These are phyloP conservation scores for Callochromis pleurospilus DNA, from an alignment of 2,113 vertebrate genomes.

Conservation along the genomic window DNA sequence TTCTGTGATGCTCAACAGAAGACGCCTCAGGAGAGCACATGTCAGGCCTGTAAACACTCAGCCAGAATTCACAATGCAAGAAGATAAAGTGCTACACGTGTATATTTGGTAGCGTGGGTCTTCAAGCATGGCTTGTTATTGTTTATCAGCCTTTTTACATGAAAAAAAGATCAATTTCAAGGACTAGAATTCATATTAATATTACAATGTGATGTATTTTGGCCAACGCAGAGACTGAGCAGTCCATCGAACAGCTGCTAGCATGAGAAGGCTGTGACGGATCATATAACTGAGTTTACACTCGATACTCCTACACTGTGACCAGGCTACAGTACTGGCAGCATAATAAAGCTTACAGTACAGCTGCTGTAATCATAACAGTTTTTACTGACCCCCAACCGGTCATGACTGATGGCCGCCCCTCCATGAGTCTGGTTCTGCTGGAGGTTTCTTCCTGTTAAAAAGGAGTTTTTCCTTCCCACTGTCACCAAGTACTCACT, in stretches of 20 bases:
- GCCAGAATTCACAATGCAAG: neutral
- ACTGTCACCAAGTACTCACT: neutral
- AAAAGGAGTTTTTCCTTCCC: neutral
- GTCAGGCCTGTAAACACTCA: neutral
- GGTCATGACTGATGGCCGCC: accelerated
- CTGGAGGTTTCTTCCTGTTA: neutral
- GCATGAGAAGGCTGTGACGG: neutral
- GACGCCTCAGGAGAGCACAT: neutral
- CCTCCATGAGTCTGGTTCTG: neutral
- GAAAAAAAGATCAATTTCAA: neutral
- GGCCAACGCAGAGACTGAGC: neutral
- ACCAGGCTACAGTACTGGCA: neutral
- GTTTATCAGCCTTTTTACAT: neutral
- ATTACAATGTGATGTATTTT: neutral
- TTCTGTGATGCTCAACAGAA: neutral
- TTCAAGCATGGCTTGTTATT: neutral
- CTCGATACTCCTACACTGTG: neutral
- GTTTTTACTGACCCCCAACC: neutral
- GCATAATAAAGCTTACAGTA: neutral
- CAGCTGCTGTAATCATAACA: neutral
- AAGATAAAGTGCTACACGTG: neutral
- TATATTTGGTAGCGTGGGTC: neutral
- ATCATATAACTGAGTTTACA: neutral
- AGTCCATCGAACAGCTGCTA: neutral
- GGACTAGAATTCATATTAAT: neutral